Conservation (phyloP, 2,113 vertebrate species). For the Ameiurus melas region DNA sequence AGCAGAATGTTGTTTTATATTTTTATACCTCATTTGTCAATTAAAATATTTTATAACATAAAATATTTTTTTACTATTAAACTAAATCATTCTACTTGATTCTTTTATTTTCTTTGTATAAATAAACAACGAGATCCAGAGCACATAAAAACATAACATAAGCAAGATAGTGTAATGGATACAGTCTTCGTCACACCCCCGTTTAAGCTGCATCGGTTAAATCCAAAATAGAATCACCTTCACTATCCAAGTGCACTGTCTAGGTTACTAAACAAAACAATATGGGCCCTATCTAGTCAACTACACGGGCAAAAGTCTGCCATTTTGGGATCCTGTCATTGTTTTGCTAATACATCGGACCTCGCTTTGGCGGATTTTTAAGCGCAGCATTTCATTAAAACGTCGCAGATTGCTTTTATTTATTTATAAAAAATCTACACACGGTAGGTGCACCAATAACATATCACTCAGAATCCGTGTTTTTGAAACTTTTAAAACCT, state of each 20-base stretch:
- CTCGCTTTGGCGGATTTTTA: constrained; percentile 15
- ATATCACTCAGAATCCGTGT: not conserved
- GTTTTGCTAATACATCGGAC: not conserved
- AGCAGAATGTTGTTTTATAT: not conserved
- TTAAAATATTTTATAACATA: not conserved
- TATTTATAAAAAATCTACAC: not conserved
- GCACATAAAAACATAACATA: not conserved
- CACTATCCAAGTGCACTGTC: not conserved
- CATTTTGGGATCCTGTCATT: not conserved
- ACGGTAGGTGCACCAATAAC: not conserved
- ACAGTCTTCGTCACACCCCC: not conserved
- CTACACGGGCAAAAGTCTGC: not conserved
- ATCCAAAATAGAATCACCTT: not conserved
- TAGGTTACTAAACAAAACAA: not conserved
- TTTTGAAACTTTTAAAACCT: no score
- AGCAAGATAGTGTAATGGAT: not conserved
- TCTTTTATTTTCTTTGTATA: not conserved
- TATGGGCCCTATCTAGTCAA: not conserved
- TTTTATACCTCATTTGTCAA: constrained; percentile 23
- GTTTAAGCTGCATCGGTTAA: not conserved
- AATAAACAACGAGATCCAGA: not conserved
- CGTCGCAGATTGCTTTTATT: not conserved
- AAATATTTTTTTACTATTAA: not conserved
- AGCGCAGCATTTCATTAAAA: not conserved
- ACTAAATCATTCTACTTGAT: not conserved